Conservation (phyloP, 2,888 invertebrate genomes). For the Pollenia amentaria region DNA sequence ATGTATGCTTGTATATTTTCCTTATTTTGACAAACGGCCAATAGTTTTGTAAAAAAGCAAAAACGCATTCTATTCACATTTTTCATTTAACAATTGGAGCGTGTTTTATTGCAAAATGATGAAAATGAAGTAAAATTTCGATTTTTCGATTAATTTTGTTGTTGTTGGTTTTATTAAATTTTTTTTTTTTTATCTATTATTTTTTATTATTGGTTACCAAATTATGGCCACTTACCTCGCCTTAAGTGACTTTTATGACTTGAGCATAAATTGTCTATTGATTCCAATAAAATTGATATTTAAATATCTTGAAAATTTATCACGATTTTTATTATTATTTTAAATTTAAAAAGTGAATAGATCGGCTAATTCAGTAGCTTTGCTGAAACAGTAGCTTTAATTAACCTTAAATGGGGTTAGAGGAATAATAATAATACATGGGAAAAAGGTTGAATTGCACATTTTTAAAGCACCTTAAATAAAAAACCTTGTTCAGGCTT, state of each 20-base stretch:
- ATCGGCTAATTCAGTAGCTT: slow-evolving; percentile 35
- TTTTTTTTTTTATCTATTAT: neutral
- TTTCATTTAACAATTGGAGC: slow-evolving; percentile 33
- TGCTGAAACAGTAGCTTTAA: slow-evolving; percentile 52
- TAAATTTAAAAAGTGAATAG: neutral
- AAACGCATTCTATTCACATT: neutral
- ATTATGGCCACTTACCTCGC: slow-evolving; percentile 50
- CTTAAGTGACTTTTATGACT: slow-evolving; percentile 54
- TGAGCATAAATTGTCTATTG: slow-evolving; percentile 43
- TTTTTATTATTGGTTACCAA: slow-evolving; percentile 9
- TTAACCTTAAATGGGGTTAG: slow-evolving; percentile 15
- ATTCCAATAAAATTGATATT: slow-evolving; percentile 54
- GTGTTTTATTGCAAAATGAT: slow-evolving; percentile 5
- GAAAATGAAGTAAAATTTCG: neutral
- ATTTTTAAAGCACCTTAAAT: neutral
- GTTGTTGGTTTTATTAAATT: slow-evolving; percentile 16
- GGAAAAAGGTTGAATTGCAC: neutral
- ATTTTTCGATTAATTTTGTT: neutral
- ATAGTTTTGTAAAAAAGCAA: slow-evolving; percentile 4
- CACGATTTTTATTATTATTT: slow-evolving; percentile 55
- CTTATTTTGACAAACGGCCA: slow-evolving; percentile 21
- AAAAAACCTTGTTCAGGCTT: too few species aligned
- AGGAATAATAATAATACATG: neutral
- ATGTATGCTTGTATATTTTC: neutral
- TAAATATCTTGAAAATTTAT: slow-evolving; percentile 60